Evolutionary conservation across 2,888 invertebrate species (phyloP).

Genomic region (Geophilus truncorum): DNA sequence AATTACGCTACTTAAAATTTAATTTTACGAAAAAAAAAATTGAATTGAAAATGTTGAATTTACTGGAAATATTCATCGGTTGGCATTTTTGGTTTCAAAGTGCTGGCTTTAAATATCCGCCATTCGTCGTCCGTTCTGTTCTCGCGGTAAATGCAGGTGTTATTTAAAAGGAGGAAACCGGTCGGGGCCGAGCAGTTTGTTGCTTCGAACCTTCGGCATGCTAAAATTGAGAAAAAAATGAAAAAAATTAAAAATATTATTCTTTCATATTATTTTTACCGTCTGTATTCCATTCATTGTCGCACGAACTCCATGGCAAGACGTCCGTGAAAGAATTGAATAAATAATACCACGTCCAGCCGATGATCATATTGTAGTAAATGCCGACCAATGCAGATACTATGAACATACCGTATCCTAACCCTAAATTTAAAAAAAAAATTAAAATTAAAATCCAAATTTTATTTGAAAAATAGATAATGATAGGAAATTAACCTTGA

Average conservation of each 20-base stretch:
- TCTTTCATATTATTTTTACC: conserved; percentile 41
- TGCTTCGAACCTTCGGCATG: conserved; percentile 43
- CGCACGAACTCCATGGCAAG: conserved; percentile 51
- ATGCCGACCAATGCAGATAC: conserved; percentile 53
- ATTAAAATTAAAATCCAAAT: not conserved
- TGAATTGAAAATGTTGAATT: conserved; percentile 34
- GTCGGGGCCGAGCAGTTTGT: conserved; percentile 47
- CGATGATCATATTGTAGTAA: conserved; percentile 55
- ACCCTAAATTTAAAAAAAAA: conserved; percentile 47
- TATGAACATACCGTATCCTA: conserved; percentile 55
- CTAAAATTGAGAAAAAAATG: conserved; percentile 39
- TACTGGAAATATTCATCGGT: conserved; percentile 55
- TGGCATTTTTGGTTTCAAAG: conserved; percentile 46
- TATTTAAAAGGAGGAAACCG: conserved; percentile 47
- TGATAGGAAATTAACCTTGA: conserved; percentile 46
- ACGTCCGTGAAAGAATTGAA: conserved; percentile 50
- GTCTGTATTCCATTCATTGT: conserved; percentile 50
- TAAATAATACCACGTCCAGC: conserved; percentile 55
- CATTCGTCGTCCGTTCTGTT: conserved; percentile 40
- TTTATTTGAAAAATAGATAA: not conserved
- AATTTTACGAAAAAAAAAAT: not conserved
- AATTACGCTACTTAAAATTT: conserved; percentile 33
- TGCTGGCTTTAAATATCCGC: conserved; percentile 38
- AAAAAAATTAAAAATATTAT: not conserved
- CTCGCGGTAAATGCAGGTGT: conserved; percentile 42